Percentiles rank a stretch among this genome's conserved stretches.
These are phyloP conservation scores for Orientallactaga sibirica DNA, from an alignment of 2,797 vertebrate species.

Conservation along the genomic window DNA sequence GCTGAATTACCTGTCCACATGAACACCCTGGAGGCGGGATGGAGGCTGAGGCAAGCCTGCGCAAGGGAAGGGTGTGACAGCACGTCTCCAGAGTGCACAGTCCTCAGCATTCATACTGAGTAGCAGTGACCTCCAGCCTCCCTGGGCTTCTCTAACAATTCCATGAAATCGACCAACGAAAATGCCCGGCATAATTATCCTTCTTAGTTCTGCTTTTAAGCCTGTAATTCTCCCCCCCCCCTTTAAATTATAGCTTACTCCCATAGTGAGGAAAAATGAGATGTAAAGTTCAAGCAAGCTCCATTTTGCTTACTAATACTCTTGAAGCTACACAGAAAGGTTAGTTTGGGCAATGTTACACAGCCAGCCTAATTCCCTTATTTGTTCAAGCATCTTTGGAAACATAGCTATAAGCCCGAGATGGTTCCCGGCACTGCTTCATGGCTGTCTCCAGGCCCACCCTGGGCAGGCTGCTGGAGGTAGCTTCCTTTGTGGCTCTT, in stretches of 20 bases:
- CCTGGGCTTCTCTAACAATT: background rate
- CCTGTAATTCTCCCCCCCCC: background rate
- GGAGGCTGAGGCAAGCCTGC: background rate
- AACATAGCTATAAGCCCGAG: background rate
- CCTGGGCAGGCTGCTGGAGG: background rate
- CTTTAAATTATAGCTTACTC: background rate
- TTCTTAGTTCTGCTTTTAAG: background rate
- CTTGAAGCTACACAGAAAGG: background rate
- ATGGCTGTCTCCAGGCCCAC: background rate
- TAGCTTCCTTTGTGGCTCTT: background rate
- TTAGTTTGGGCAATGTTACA: background rate
- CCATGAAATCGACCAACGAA: background rate
- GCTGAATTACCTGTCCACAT: rapidly evolving
- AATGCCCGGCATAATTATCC: too few relatives aligned
- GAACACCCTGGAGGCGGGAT: background rate
- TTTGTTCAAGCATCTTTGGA: background rate
- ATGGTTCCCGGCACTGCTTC: background rate
- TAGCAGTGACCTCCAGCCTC: background rate
- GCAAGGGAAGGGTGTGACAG: background rate
- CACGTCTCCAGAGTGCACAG: background rate
- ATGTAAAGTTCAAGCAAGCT: background rate
- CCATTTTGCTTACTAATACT: background rate
- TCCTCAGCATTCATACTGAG: too few relatives aligned
- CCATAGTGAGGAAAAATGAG: background rate
- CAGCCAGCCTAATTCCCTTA: background rate